phyloP scores from a whole-genome alignment of 2,113 vertebrate species.

The Galbula dea region DNA sequence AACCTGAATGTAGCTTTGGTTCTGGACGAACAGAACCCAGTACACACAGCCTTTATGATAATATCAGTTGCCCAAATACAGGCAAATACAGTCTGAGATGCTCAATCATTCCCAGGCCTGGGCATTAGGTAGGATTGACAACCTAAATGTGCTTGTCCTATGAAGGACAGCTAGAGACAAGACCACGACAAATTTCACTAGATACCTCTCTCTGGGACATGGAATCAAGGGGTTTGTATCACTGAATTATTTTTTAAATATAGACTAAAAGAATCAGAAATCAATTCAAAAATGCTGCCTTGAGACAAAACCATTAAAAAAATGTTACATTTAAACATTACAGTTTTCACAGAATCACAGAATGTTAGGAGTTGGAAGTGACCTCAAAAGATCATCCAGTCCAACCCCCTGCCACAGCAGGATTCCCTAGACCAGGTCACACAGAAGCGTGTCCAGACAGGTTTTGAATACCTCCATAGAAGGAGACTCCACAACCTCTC shows the following conservation, averaged over 20 bases:
- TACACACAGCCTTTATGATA: not conserved
- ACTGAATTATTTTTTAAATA: not conserved
- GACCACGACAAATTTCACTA: not conserved
- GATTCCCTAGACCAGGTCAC: too few relatives aligned
- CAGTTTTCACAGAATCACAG: too few relatives aligned
- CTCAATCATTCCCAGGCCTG: not conserved
- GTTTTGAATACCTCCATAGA: too few relatives aligned
- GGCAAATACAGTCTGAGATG: not conserved
- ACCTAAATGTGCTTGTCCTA: not conserved
- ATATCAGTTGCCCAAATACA: not conserved
- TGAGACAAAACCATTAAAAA: not conserved
- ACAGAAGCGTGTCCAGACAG: too few relatives aligned
- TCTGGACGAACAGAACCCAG: not conserved
- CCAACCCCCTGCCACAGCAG: too few relatives aligned
- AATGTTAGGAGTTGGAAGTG: too few relatives aligned
- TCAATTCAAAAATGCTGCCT: not conserved
- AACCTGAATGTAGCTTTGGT: not conserved
- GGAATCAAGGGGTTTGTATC: not conserved
- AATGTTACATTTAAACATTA: not conserved
- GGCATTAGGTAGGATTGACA: not conserved
- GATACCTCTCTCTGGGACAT: not conserved
- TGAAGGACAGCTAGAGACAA: not conserved
- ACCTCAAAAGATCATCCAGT: too few relatives aligned
- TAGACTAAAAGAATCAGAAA: not conserved
- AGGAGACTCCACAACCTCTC: too few relatives aligned